Base-by-base conservation (phyloP, 2,113 vertebrate genomes). In the Oryzias melastigma region DNA sequence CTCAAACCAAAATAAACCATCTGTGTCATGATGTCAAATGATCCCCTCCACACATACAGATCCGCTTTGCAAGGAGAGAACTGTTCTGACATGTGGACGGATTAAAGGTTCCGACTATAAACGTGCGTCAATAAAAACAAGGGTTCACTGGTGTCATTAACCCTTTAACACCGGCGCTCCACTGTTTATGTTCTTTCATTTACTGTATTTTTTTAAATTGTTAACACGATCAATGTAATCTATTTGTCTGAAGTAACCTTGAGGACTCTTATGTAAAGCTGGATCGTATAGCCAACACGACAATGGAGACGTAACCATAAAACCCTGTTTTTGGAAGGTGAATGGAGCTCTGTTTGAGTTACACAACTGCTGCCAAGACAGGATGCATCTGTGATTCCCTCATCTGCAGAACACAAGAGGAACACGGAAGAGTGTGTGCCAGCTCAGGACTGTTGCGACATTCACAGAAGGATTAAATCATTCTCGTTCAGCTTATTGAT, bases 291-390 rank as follows among this genome's bases (percentile, higher is more conserved):
- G 45, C 52, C 73, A 70, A 52, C 29, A 4, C 62, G 64, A 19
- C 20, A 57, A 86, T 50, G 59, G 47, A 68, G 73, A 69, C 29
- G 18, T 19, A 13, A 52, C 54, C 66, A 19, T 40, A 60, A 57
- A 40, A 57, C 20, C 14, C 29, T 65, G 61, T 77, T 73, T 22
- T 73, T 53, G 65, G 41, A 52, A 41, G 54, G 13, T 18, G 59
- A 46, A 50, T n/a, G n/a, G 48, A 65, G 57, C 47, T 24, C 5
- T 49, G 62, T 76, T 63, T 13, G 14, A 0, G 24, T 82, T 79
- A 61, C 59, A 52, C 61, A 84, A 82, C 50, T 42, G 25, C n/a
- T 75, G 62, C 71, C 71, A 78, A 0, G 49, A 46, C 29, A 57
- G 65, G 58, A 71, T 61, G 27, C 17, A 0, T 50, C 42, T 14